A percentile compares a stretch with the other conserved stretches of the same genome.
phyloP scores from a whole-genome alignment of 1,140 invertebrate species.

The Babylonia areolata region DNA sequence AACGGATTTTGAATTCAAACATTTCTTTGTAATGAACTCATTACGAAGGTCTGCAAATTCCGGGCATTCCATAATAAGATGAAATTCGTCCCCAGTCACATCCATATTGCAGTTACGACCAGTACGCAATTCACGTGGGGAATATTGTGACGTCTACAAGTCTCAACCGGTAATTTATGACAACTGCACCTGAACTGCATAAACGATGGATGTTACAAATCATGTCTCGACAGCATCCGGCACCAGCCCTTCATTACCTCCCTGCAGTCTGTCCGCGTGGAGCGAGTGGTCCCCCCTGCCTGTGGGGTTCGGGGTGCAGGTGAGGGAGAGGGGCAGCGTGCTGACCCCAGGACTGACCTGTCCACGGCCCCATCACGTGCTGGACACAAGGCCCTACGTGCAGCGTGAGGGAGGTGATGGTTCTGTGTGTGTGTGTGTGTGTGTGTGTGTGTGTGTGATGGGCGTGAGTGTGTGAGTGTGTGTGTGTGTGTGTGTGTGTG shows the following conservation, averaged over 20 bases:
- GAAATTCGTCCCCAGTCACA: too few species aligned
- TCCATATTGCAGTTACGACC: too few species aligned
- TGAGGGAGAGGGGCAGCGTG: not conserved
- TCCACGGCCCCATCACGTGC: not conserved
- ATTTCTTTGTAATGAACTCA: too few species aligned
- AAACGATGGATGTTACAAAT: too few species aligned
- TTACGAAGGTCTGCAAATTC: too few species aligned
- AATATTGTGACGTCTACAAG: too few species aligned
- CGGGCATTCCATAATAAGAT: too few species aligned
- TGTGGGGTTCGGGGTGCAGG: not conserved
- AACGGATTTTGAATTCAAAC: too few species aligned
- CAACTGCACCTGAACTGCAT: too few species aligned
- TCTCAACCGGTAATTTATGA: too few species aligned
- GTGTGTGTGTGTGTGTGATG: slow-evolving; percentile 15
- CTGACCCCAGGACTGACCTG: not conserved
- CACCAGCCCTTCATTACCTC: not conserved
- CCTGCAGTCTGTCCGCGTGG: not conserved
- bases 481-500: slow-evolving; percentile 29
- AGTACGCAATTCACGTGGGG: too few species aligned
- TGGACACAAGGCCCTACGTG: not conserved
- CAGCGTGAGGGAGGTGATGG: not conserved
- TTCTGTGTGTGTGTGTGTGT: slow-evolving; percentile 8
- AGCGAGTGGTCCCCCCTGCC: not conserved
- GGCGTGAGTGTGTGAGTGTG: slow-evolving; percentile 4
- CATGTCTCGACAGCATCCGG: not conserved